Conservation (phyloP, 2,113 vertebrate genomes). For the Ictidomys tridecemlineatus region DNA sequence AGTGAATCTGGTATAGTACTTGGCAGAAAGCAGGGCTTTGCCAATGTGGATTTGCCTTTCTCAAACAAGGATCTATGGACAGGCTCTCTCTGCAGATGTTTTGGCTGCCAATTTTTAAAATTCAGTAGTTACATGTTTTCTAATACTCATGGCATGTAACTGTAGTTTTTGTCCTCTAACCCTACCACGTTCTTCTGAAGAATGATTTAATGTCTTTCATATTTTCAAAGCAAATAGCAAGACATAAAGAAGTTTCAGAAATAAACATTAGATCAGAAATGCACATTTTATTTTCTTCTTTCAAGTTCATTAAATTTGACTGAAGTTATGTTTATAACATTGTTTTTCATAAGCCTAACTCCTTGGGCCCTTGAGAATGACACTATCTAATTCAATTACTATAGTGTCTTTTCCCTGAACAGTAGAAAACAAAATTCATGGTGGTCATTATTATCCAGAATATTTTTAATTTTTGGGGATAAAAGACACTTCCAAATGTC, state of each 20-base stretch:
- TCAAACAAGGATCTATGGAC: background rate
- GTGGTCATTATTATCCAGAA: background rate
- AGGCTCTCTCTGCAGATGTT: background rate
- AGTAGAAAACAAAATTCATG: background rate
- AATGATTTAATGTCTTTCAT: background rate
- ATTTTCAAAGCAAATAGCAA: conserved; percentile 5
- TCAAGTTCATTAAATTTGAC: conserved; percentile 60
- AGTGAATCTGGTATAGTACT: background rate
- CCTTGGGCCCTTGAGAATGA: background rate
- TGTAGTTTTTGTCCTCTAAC: background rate
- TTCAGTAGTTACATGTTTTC: background rate
- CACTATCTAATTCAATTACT: conserved; percentile 42
- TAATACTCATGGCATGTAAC: background rate
- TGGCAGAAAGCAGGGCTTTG: background rate
- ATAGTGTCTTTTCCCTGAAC: background rate
- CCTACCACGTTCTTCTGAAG: background rate
- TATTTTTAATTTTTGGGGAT: background rate
- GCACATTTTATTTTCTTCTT: background rate
- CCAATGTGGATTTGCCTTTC: background rate
- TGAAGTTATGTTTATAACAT: conserved; percentile 10
- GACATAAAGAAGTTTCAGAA: conserved; percentile 15
- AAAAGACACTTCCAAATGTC: background rate
- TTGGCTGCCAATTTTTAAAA: background rate
- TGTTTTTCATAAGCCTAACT: conserved; percentile 24
- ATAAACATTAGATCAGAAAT: background rate